Percentiles rank a stretch among this genome's conserved stretches.
phyloP scores from a whole-genome alignment of 2,797 vertebrate species.

The Ambastaia sidthimunki region DNA sequence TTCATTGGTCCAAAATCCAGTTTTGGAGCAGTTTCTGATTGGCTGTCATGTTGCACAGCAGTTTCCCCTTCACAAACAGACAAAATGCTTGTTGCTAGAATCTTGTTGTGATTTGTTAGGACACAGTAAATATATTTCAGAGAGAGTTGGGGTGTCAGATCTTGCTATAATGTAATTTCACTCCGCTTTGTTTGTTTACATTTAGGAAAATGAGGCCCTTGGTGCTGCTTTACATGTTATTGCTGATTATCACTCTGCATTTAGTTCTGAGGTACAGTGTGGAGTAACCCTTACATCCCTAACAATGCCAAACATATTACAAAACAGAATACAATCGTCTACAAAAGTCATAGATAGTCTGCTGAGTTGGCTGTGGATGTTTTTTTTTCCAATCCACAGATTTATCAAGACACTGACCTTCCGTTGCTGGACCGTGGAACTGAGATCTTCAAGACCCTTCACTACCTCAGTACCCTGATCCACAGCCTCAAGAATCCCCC shows the following conservation, averaged over 20 bases:
- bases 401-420: slow-evolving; percentile 80
- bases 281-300: too few relatives aligned
- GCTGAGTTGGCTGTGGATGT: background rate
- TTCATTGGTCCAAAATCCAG: too few relatives aligned
- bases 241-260: slow-evolving; percentile 74
- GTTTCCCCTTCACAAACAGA: too few relatives aligned
- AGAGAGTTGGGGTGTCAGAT: background rate
- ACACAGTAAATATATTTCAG: too few relatives aligned
- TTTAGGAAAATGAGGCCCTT: slow-evolving; percentile 84
- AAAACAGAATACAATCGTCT: too few relatives aligned
- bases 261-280: slow-evolving; percentile 87
- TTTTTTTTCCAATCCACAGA: slow-evolving; percentile 68
- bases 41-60: too few relatives aligned
- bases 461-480: slow-evolving; percentile 96
- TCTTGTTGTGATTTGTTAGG: too few relatives aligned
- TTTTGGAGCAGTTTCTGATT: too few relatives aligned
- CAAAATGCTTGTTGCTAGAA: too few relatives aligned
- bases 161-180: background rate
- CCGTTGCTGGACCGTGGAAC: slow-evolving; percentile 89
- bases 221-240: slow-evolving; percentile 82
- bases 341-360: background rate
- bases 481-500: slow-evolving; percentile 95
- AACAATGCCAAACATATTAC: too few relatives aligned
- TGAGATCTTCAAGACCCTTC: slow-evolving; percentile 95
- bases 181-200: slow-evolving; percentile 42